phyloP scores from a whole-genome alignment of 1,140 invertebrate genomes.

The Trinorchestia longiramus region DNA sequence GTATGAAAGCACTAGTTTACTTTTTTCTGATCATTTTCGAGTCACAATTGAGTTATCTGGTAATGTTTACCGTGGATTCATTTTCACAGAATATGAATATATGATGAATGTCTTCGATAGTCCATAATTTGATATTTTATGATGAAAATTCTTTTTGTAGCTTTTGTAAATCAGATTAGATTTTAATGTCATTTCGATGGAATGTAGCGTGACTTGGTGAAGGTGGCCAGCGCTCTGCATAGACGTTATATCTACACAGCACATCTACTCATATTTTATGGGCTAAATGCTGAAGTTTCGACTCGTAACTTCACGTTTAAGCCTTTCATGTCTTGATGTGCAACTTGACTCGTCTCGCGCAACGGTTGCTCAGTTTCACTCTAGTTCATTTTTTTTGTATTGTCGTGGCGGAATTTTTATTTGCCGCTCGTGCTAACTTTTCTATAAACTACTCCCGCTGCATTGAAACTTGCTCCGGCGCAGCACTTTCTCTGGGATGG shows the following conservation, averaged over 20 bases:
- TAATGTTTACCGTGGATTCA: no score
- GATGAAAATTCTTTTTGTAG: no score
- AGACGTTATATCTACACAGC: not conserved
- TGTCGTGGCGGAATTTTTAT: not conserved
- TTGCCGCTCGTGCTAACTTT: not conserved
- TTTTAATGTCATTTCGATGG: not conserved
- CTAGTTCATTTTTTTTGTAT: not conserved
- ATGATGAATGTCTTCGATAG: no score
- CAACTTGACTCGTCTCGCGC: not conserved
- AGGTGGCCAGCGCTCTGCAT: not conserved
- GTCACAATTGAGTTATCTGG: no score
- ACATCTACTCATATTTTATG: not conserved
- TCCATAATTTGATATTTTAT: no score
- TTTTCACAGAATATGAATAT: no score
- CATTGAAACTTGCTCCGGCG: not conserved
- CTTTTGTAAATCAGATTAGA: not conserved
- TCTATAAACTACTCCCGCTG: not conserved
- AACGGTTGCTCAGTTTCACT: not conserved
- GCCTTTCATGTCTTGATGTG: not conserved
- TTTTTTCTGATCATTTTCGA: no score
- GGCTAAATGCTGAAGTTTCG: not conserved
- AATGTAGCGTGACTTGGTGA: not conserved
- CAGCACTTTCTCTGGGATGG: not conserved
- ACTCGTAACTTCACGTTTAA: not conserved
- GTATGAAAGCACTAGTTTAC: no score